Evolutionary conservation across 2,888 invertebrate genomes (phyloP), one percentile per base, ranked within the genome.

Genomic region (Mythimna ferrago): DNA sequence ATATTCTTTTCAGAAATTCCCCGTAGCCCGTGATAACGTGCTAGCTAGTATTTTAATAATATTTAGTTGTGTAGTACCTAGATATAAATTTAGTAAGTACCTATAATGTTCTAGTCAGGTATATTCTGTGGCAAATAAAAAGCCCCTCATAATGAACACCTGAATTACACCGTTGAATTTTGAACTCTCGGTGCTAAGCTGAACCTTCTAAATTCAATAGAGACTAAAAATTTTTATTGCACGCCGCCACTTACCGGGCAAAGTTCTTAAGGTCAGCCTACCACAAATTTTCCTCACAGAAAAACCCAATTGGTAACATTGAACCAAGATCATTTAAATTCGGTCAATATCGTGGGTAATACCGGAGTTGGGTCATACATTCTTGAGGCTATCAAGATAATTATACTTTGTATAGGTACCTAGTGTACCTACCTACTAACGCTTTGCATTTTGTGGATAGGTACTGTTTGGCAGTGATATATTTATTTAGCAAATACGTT

Each of bases 291-390:
- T 69, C 56, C 32, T n/a, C 35, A 62, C 38, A 61, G 41, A 41
- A 61, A 61, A 61, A 21, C 61, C 61, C 61, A 61, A 61, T 7
- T 11, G 3, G 14, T 61, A 61, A 21, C 19, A 51, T 41, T 60
- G 21, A 61, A 11, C 7, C 61, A 61, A 61, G 61, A 60, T 60
- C 0, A 60, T 66, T 48, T 26, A 48, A 74, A 48, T 9, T 53
- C 21, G 19, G 38, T 74, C 32, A 66, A 61, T 65, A 61, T 51
- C 44, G n/a, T 62, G n/a, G 61, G 65, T 71, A 26, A 11, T 19
- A 61, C 74, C 51, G 1, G 10, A n/a, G 32, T 71, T 62, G n/a
- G 41, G n/a, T 44, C 26, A 62, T 66, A 53, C 10, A 62, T 76
- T 57, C 32, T 19, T 10, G 21, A 16, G 11, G 41, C 51, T 11